Conservation (phyloP, 2,113 vertebrate species). For the Phalacrocorax brasilianus region DNA sequence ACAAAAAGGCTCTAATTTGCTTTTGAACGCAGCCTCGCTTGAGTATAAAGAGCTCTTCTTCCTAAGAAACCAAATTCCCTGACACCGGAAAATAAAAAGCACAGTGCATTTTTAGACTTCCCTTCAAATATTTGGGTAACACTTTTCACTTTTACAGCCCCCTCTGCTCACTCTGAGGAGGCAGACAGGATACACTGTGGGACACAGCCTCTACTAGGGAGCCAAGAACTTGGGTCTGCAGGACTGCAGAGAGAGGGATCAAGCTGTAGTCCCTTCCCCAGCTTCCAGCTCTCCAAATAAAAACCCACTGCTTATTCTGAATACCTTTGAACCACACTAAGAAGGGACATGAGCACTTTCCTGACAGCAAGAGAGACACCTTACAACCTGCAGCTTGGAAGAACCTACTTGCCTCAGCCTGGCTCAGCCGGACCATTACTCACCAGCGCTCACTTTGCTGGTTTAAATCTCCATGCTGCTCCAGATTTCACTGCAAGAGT, state of each 20-base stretch:
- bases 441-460: background rate
- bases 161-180: background rate
- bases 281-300: background rate
- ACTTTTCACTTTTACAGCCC: background rate
- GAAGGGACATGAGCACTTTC: rapidly evolving
- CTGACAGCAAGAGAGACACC: background rate
- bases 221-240: background rate
- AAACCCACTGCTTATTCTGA: background rate
- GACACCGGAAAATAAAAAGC: background rate
- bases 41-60: background rate
- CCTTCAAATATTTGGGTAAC: background rate
- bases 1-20: background rate
- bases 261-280: too few relatives aligned
- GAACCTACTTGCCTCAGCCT: background rate
- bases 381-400: background rate
- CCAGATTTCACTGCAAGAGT: background rate
- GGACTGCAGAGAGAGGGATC: background rate
- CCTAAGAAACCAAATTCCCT: background rate
- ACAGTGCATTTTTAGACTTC: background rate
- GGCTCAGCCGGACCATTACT: background rate
- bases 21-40: background rate
- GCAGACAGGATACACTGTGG: rapidly evolving
- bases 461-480: background rate
- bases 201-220: background rate
- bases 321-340: background rate